These are phyloP conservation scores for Tetranychus urticae DNA, from an alignment of 1,140 invertebrate species.

Conservation along the genomic window DNA sequence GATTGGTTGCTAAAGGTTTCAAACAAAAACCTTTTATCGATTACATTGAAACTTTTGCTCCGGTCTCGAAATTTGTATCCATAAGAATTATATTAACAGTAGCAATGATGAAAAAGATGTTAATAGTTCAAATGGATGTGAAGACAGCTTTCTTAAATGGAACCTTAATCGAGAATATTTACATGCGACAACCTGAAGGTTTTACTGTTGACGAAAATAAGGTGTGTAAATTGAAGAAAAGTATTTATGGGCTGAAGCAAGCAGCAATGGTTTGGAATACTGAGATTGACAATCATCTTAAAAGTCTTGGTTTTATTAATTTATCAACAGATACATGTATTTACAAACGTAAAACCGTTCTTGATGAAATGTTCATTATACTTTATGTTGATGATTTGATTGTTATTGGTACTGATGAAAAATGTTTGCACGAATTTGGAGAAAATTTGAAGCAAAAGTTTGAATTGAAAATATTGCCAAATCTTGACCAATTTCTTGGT, in stretches of 20 bases:
- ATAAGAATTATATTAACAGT: too few relatives aligned
- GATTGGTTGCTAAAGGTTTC: too few relatives aligned
- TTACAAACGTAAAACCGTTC: background rate
- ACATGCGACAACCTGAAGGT: constrained; percentile 1
- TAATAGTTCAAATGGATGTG: too few relatives aligned
- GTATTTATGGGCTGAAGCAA: constrained; percentile 12
- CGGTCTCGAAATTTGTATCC: too few relatives aligned
- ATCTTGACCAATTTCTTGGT: constrained; percentile 1
- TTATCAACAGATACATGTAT: constrained; percentile 1
- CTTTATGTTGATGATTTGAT: constrained; percentile 10
- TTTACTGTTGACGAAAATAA: too few relatives aligned
- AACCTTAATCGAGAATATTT: background rate
- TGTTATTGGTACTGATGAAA: background rate
- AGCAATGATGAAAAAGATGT: too few relatives aligned
- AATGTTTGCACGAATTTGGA: background rate
- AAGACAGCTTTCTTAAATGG: background rate
- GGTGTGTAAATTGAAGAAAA: too few relatives aligned
- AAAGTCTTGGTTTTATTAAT: too few relatives aligned
- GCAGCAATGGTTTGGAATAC: constrained; percentile 13
- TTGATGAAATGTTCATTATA: background rate
- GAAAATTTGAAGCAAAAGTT: too few relatives aligned
- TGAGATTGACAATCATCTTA: background rate
- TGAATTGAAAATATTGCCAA: too few relatives aligned
- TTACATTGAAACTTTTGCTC: too few relatives aligned
- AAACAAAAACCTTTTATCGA: too few relatives aligned